phyloP scores from a whole-genome alignment of 2,113 vertebrate genomes.

The Chamaea fasciata region DNA sequence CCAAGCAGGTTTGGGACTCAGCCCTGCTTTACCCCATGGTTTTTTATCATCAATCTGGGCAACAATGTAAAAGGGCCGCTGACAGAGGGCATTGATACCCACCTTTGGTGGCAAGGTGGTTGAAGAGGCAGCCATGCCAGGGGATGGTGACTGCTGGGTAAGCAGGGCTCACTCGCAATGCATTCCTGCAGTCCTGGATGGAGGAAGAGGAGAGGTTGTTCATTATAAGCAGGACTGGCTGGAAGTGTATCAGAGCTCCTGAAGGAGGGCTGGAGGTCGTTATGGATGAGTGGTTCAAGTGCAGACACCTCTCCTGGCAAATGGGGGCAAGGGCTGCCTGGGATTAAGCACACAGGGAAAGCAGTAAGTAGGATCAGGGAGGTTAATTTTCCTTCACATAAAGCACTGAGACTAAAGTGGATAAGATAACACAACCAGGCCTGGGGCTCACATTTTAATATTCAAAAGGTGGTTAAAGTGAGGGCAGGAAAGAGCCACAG shows the following conservation, averaged over 20 bases:
- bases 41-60: neutral
- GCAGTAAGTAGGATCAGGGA: neutral
- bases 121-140: neutral
- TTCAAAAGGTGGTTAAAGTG: conserved; percentile 57
- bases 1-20: neutral
- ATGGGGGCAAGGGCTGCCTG: neutral
- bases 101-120: neutral
- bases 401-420: conserved; percentile 26
- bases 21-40: neutral
- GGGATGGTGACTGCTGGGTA: neutral
- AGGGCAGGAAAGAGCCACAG: conserved; percentile 48
- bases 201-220: neutral
- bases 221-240: neutral
- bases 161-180: neutral
- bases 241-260: neutral
- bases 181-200: neutral
- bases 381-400: conserved; percentile 45
- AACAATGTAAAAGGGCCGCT: neutral
- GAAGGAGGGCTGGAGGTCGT: neutral
- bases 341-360: neutral
- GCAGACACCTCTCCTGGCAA: neutral
- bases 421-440: conserved; percentile 46
- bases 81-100: neutral
- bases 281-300: neutral
- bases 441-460: conserved; percentile 52